These are phyloP conservation scores for Ictalurus furcatus DNA, from an alignment of 2,113 vertebrate genomes.

Conservation along the genomic window DNA sequence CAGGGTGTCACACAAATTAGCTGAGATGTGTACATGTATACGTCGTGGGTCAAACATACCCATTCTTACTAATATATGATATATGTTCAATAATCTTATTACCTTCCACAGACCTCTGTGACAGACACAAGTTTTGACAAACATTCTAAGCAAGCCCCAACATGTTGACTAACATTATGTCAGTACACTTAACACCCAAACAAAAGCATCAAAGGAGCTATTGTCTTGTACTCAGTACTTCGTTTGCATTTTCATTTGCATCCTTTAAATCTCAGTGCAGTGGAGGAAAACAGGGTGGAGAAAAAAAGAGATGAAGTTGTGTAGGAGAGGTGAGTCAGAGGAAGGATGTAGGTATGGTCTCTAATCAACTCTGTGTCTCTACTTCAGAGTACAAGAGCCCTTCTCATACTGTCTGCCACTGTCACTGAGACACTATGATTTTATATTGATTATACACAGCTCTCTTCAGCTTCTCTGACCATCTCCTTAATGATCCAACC, in stretches of 20 bases:
- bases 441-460: constrained; percentile 27
- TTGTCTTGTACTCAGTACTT: background rate
- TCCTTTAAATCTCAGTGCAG: background rate
- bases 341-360: background rate
- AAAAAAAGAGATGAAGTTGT: constrained; percentile 3
- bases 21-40: background rate
- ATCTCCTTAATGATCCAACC: constrained; percentile 18
- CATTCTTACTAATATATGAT: no score
- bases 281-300: no score
- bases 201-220: constrained; percentile 15
- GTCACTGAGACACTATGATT: background rate
- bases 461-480: constrained; percentile 3
- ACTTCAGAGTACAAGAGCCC: constrained; percentile 19
- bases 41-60: background rate
- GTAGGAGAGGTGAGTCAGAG: constrained; percentile 17
- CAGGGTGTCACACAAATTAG: background rate
- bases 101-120: no score
- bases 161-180: background rate
- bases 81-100: no score
- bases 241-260: constrained; percentile 14
- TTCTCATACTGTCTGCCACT: background rate
- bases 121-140: no score
- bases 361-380: constrained; percentile 6
- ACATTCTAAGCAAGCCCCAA: no score
- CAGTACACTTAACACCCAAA: background rate